A percentile compares a stretch with the other conserved stretches of the same genome.
Conservation (phyloP, 2,888 invertebrate species). For the Ditylenchus weischeri region DNA sequence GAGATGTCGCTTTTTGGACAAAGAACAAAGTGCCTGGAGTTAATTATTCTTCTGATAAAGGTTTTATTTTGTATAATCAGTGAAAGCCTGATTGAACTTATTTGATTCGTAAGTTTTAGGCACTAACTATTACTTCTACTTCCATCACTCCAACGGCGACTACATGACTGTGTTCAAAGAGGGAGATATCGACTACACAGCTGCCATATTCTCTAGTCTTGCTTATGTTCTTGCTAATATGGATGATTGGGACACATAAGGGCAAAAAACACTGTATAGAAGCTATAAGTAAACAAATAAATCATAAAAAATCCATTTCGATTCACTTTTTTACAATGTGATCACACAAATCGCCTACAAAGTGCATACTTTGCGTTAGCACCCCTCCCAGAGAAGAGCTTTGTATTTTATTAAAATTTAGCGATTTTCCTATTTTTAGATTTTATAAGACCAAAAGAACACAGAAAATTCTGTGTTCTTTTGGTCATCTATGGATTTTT, state of each 20-base stretch:
- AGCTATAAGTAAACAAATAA: no score
- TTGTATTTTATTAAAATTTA: no score
- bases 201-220: conserved; percentile 59
- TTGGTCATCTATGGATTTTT: no score
- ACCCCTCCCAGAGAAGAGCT: no score
- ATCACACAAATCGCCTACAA: no score
- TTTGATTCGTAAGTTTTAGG: conserved; percentile 15
- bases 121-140: conserved; percentile 58
- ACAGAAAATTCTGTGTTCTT: no score
- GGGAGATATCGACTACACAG: conserved; percentile 58
- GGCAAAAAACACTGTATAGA: no score
- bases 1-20: conserved; percentile 41
- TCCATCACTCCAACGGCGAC: conserved; percentile 60
- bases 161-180: conserved; percentile 60
- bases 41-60: conserved; percentile 39
- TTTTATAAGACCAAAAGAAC: no score
- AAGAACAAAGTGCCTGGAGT: conserved; percentile 36
- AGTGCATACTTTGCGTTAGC: no score
- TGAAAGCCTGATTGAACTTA: background rate
- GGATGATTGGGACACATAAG: conserved; percentile 37
- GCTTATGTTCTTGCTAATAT: conserved; percentile 57
- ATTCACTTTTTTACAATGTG: no score
- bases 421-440: no score
- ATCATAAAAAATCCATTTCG: no score
- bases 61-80: conserved; percentile 12